A percentile compares a stretch with the other conserved stretches of the same genome.
Conservation (phyloP, 2,797 vertebrate genomes). For the Onychomys arenicola region DNA sequence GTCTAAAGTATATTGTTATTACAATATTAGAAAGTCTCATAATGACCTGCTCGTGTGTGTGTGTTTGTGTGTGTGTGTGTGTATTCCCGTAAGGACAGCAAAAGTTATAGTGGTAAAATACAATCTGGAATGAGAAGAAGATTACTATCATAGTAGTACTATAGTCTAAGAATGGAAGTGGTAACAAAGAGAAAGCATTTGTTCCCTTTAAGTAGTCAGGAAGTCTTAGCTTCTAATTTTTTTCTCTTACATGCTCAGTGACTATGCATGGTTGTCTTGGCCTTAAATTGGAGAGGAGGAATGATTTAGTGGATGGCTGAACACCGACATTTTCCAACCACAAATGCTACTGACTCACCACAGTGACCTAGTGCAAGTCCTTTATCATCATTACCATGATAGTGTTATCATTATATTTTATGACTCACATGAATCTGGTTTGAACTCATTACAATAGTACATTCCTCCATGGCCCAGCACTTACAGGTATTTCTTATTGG, state of each 20-base stretch:
- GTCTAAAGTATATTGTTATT: neutral
- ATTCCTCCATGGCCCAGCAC: neutral
- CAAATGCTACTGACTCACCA: slow-evolving; percentile 63
- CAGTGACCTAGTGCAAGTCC: slow-evolving; percentile 63
- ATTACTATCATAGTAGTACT: slow-evolving; percentile 65
- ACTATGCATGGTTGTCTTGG: slow-evolving; percentile 68
- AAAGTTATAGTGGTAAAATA: neutral
- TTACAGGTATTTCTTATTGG: slow-evolving; percentile 55
- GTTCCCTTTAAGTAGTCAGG: slow-evolving; percentile 52
- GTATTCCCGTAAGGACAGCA: neutral
- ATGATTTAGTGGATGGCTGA: slow-evolving; percentile 76
- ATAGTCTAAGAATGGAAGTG: slow-evolving; percentile 64
- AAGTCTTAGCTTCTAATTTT: slow-evolving; percentile 77
- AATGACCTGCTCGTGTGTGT: neutral
- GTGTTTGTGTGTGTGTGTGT: neutral
- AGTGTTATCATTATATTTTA: slow-evolving; percentile 81
- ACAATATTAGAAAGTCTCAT: neutral
- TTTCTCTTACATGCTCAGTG: slow-evolving; percentile 76
- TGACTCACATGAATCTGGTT: slow-evolving; percentile 68
- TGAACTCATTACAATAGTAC: slow-evolving; percentile 67
- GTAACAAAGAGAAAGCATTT: slow-evolving; percentile 63
- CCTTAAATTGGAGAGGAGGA: slow-evolving; percentile 67
- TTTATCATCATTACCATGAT: slow-evolving; percentile 79
- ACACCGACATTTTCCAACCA: slow-evolving; percentile 63
- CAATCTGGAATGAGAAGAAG: slow-evolving; percentile 56